Evolutionary conservation across 2,113 vertebrate genomes (phyloP).

Genomic region (Geococcyx californianus): DNA sequence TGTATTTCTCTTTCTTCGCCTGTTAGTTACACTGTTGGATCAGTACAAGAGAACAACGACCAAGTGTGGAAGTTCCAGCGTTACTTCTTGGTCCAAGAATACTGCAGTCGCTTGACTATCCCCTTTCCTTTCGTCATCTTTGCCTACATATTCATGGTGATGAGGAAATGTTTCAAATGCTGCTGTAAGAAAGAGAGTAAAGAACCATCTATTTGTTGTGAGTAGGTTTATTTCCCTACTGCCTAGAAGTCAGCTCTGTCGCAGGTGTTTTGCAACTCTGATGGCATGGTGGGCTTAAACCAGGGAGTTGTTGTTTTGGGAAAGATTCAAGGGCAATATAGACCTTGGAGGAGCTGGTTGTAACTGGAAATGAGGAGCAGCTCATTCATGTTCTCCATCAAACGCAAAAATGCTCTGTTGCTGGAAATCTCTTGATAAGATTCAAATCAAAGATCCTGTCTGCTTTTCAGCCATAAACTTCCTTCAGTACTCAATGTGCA

Average conservation of each 20-base stretch:
- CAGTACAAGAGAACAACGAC: conserved; percentile 81
- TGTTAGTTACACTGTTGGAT: conserved; percentile 78
- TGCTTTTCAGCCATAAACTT: neutral
- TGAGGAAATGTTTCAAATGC: conserved; percentile 73
- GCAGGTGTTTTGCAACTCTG: neutral
- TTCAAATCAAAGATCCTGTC: neutral
- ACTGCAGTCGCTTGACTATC: conserved; percentile 78
- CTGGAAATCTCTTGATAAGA: neutral
- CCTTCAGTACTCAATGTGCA: neutral
- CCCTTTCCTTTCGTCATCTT: conserved; percentile 82
- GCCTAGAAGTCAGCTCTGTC: neutral
- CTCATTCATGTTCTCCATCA: neutral
- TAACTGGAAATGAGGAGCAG: neutral
- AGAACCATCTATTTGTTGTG: conserved; percentile 71
- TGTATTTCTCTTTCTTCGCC: neutral
- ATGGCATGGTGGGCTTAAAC: neutral
- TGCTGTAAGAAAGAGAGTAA: conserved; percentile 65
- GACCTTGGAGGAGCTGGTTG: neutral
- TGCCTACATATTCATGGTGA: conserved; percentile 78
- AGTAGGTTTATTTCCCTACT: conserved; percentile 50
- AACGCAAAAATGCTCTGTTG: neutral
- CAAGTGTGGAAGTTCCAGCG: conserved; percentile 85
- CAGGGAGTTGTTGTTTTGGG: neutral
- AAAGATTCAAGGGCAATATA: neutral
- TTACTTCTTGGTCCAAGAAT: conserved; percentile 81